Base-by-base conservation (phyloP, 2,113 vertebrate genomes). In the Rhinopithecus roxellana region DNA sequence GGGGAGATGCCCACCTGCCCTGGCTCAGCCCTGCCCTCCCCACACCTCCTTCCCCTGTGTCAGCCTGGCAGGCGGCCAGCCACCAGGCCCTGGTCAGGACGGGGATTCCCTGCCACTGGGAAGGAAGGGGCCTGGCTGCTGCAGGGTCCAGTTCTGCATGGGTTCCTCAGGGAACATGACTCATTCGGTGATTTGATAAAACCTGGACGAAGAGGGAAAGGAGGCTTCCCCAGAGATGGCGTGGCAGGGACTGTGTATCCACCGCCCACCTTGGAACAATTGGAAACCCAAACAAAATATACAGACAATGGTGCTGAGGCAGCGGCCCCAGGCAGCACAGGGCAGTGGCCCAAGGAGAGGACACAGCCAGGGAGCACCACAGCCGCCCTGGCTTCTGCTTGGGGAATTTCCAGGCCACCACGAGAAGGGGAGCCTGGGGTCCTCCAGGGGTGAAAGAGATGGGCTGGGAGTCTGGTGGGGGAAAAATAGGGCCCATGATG, bases 321-420 rank as follows among this genome's bases (percentile, higher is more conserved):
- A 13, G 1, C 2, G 40, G 32, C 4, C 2, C 38, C 48, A 79
- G 59, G 59, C 59, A 23, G 32, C 12, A 11, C 7, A 22, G 25
- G 45, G 2, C 32, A 40, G 72, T 0, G 40, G 38, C 8, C 69
- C 4, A 5, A 61, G 59, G 23, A 61, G 59, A 27, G 59, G 59
- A 27, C 59, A 61, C 0, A 27, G 59, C 9, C 59, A 57, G 17
- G 48, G 78, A 5, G 25, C 38, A 13, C 20, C 11, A 27, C 7
- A 3, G 4, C 0, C 0, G 8, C 27, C 35, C 35, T 1, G 0
- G 20, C 0, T 79, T 6, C 50, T 6, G 23, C 35, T 32, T 17
- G 23, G 40, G 27, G 2, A 50, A 25, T 59, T 4, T 45, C 40
- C 27, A 77, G 27, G 17, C 18, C 32, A 32, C n/a, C 8, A 30